Evolutionary conservation across 2,113 vertebrate species (phyloP), one percentile per base, ranked within the genome.

Genomic region (Cyprinodon tularosa): DNA sequence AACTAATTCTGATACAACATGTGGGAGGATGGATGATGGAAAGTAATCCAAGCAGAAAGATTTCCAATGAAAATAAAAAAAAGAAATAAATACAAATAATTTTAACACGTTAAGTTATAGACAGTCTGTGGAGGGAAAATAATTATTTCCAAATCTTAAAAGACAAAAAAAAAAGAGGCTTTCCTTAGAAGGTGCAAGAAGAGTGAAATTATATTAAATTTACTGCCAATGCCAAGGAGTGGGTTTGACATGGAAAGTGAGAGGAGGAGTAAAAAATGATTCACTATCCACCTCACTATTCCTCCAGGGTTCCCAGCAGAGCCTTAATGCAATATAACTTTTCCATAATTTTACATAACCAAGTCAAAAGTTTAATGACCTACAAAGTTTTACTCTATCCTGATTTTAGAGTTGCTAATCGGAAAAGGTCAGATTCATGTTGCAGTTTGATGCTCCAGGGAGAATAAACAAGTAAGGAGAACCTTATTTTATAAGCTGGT

Each of bases 211-310:
- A 73, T 69, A 76, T 79, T 73, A 68, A 72, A 76, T 68, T 73
- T 63, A 53, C 62, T 73, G 62, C 63, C 53, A 44, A 3, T 78
- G 42, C 71, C 62, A 66, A 77, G 69, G 62, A 83, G 84, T 74
- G 76, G 76, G 81, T 65, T 74, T 69, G 66, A 40, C 76, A 42
- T 47, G 17, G 59, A 57, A 44, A 74, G 57, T 3, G 38, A 50
- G 68, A 71, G 76, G 71, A 85, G 60, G 77, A 83, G 80, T 76
- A 64, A 40, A 80, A 76, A 66, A 78, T 83, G 79, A 84, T 50
- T 86, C 85, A 75, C 65, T 8, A 38, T 68, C 36, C 38, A 83
- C 77, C 71, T 76, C 68, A 72, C 64, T 73, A 76, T 47, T 88
- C 85, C 84, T 78, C 72, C 77, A 78, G 67, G 68, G 36, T 77